A percentile compares a stretch with the other conserved stretches of the same genome.
Conservation (phyloP, 1,140 invertebrate species). For the Aplysia californica region DNA sequence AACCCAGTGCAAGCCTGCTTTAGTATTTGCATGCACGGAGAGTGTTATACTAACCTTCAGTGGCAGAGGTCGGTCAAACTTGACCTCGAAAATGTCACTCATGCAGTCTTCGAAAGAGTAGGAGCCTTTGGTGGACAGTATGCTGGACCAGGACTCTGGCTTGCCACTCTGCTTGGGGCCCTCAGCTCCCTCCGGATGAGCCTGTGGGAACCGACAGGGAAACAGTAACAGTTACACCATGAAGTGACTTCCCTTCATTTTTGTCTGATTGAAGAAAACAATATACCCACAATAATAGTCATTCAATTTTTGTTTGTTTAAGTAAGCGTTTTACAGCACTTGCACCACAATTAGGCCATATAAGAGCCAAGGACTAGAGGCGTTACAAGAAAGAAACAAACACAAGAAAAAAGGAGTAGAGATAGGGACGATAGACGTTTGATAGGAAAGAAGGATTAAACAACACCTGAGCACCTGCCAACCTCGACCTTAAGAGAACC, state of each 20-base stretch:
- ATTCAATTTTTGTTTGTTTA: too few species aligned
- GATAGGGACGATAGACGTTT: too few species aligned
- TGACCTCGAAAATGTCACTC: conserved; percentile 82
- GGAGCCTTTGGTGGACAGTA: conserved; percentile 79
- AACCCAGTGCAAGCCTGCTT: too few species aligned
- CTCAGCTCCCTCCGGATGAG: conserved; percentile 39
- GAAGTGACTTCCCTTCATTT: neutral
- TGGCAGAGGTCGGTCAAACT: conserved; percentile 88
- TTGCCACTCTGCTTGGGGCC: conserved; percentile 48
- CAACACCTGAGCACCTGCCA: too few species aligned
- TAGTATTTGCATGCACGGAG: too few species aligned
- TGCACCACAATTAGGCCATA: too few species aligned
- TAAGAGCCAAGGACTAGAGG: too few species aligned
- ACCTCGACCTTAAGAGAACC: neutral
- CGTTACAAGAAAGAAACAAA: too few species aligned
- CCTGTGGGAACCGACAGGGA: neutral
- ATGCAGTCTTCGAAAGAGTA: conserved; percentile 83
- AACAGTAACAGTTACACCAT: neutral
- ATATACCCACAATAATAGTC: neutral
- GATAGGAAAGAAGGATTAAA: too few species aligned
- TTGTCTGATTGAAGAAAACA: neutral
- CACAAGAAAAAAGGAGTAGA: too few species aligned
- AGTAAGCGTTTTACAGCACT: too few species aligned
- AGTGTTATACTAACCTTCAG: conserved; percentile 82
- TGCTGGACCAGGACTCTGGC: conserved; percentile 76